Base-by-base conservation (phyloP, 2,888 invertebrate genomes). In the Volucella inflata region DNA sequence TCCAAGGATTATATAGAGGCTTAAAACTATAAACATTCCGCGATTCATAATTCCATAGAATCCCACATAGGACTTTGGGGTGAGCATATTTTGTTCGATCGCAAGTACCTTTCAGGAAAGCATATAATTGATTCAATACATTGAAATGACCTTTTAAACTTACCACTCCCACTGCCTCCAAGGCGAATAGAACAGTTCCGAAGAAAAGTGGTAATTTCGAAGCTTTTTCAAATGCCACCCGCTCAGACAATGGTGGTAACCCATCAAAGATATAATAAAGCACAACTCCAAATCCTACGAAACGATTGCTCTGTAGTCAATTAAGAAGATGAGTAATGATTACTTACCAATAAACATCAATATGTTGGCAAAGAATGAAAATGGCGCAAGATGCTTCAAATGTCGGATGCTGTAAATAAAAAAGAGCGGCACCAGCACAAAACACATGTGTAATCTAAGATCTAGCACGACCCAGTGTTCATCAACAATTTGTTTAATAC, bases 61-160 rank as follows among this genome's bases (percentile, higher is more conserved):
- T 38, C 98, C 98, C 87, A 96, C 95, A 92, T 98, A 98, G 89
- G 97, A 96, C 16, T 94, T 94, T 0, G 98, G 98, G 0, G 95
- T 96, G 90, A 95, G 96, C 98, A 99, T 98, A 93, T 97, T 97
- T 93, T 98, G 98, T 91, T 99, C 98, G 87, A 99, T 93, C 0
- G 99, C 98, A 94, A 99, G 95, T 38, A 99, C 96, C 98, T 98
- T 64, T 0, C 1, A 46, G 6, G 6, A 36, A 53, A 8, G 30
- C 30, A 44, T 10, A 44, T n/a, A 50, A 11, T 44, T 46, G 60
- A 14, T 50, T 2, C 10, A 44, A 42, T 0, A 48, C 0, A 1
- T 12, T 17, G 12, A 44, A 16, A n/a, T 30, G 10, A 2, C 2
- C 9, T 46, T 44, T 1, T 9, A 8, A 65, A 94, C 95, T 94